Evolutionary conservation across 37 sponge, comb jelly and placozoan genomes (phyloP).

Genomic region (Chondrilla cf. caribensis): DNA sequence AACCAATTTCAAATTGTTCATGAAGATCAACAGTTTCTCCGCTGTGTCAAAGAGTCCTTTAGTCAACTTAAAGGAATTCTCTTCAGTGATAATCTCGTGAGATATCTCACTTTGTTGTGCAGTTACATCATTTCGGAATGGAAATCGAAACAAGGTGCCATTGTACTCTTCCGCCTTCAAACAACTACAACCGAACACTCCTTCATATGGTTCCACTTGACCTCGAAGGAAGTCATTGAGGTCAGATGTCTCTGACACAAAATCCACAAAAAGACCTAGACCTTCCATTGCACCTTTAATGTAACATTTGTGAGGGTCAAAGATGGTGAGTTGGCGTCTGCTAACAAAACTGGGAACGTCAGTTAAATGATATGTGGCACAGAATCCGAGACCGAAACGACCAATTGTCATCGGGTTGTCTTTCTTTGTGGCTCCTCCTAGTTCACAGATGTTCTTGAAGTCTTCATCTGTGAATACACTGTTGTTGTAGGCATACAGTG

Average conservation of each 20-base stretch:
- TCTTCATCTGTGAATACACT: slow-evolving; percentile 69
- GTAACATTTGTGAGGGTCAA: slow-evolving; percentile 78
- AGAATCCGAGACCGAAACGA: slow-evolving; percentile 82
- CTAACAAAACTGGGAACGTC: slow-evolving; percentile 88
- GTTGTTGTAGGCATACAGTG: slow-evolving; percentile 70
- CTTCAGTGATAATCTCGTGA: not conserved
- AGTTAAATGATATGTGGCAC: slow-evolving; percentile 66
- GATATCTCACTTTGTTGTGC: slow-evolving; percentile 40
- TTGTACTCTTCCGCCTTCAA: slow-evolving; percentile 27
- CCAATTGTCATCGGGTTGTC: slow-evolving; percentile 68
- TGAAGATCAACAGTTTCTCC: slow-evolving; percentile 44
- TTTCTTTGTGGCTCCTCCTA: slow-evolving; percentile 73
- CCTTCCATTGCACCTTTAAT: slow-evolving; percentile 39
- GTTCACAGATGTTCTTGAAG: slow-evolving; percentile 66
- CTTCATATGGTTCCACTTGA: slow-evolving; percentile 68
- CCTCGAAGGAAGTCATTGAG: slow-evolving; percentile 20
- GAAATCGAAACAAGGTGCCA: slow-evolving; percentile 80
- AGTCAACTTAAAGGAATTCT: not conserved
- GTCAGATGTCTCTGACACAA: not conserved
- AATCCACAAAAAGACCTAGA: slow-evolving; percentile 62
- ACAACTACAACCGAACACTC: slow-evolving; percentile 65
- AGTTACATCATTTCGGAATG: slow-evolving; percentile 31
- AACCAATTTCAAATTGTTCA: slow-evolving; percentile 42
- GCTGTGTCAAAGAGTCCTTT: slow-evolving; percentile 20
- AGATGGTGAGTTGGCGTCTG: slow-evolving; percentile 50